These are phyloP conservation scores for Mohoua ochrocephala DNA, from an alignment of 2,113 vertebrate genomes.

Conservation along the genomic window DNA sequence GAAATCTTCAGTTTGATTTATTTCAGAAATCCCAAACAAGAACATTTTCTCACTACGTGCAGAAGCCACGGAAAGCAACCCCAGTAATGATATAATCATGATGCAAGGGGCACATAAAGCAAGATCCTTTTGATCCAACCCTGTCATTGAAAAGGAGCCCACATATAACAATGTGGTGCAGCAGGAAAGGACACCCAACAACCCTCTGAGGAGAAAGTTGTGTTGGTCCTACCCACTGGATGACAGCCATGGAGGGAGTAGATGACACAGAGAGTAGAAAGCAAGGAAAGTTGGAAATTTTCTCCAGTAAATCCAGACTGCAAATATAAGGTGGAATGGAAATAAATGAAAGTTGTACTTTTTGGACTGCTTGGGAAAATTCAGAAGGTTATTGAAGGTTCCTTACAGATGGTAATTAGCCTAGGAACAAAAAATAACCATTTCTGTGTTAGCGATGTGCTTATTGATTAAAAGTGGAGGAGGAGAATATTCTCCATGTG, in stretches of 20 bases:
- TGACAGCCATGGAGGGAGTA: neutral
- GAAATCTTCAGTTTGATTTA: neutral
- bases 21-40: neutral
- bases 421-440: neutral
- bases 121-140: neutral
- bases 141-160: neutral
- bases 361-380: neutral
- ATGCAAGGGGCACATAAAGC: neutral
- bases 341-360: neutral
- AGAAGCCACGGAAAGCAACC: neutral
- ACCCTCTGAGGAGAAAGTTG: neutral
- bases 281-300: neutral
- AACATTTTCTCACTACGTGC: neutral
- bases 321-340: neutral
- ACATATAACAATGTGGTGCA: neutral
- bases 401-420: neutral
- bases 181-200: neutral
- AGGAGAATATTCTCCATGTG: neutral
- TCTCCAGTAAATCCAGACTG: neutral
- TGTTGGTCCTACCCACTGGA: neutral
- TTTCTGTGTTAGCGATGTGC: neutral
- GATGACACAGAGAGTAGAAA: neutral
- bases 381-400: neutral
- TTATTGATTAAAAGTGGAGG: neutral
- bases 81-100: neutral